These are phyloP conservation scores for Pachyseris speciosa DNA, from an alignment of 64 coral and sea anemone genomes.

Conservation along the genomic window DNA sequence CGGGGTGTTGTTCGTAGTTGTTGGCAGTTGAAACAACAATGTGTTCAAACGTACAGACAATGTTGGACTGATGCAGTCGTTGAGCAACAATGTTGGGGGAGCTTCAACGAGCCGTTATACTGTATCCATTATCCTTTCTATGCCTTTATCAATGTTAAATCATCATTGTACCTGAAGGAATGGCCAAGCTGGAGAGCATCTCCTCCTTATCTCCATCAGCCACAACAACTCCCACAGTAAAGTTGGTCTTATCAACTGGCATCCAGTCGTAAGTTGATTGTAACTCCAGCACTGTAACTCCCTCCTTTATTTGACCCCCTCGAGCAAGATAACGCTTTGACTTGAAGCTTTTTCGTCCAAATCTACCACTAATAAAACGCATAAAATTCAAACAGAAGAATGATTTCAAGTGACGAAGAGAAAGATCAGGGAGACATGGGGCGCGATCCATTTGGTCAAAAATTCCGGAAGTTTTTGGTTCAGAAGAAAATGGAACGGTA, in stretches of 20 bases:
- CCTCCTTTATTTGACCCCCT: conserved; percentile 44
- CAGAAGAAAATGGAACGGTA: no score
- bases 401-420: no score
- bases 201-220: conserved; percentile 14
- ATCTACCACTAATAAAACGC: not conserved
- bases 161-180: not conserved
- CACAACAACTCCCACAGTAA: conserved; percentile 57
- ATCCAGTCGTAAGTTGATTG: conserved; percentile 60
- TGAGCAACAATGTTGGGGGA: no score
- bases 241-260: conserved; percentile 31
- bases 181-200: not conserved
- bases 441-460: no score
- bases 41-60: no score
- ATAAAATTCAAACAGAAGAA: not conserved
- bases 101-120: no score
- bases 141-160: no score
- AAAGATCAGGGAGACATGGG: no score
- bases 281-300: conserved; percentile 39
- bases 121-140: not conserved
- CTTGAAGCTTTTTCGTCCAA: not conserved
- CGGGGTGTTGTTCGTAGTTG: no score
- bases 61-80: no score
- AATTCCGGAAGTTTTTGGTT: no score
- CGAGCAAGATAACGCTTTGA: conserved; percentile 60
- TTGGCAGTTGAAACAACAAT: no score